A percentile compares a stretch with the other conserved stretches of the same genome.
These are phyloP conservation scores for Sesia bembeciformis DNA, from an alignment of 2,888 invertebrate genomes.

Conservation along the genomic window DNA sequence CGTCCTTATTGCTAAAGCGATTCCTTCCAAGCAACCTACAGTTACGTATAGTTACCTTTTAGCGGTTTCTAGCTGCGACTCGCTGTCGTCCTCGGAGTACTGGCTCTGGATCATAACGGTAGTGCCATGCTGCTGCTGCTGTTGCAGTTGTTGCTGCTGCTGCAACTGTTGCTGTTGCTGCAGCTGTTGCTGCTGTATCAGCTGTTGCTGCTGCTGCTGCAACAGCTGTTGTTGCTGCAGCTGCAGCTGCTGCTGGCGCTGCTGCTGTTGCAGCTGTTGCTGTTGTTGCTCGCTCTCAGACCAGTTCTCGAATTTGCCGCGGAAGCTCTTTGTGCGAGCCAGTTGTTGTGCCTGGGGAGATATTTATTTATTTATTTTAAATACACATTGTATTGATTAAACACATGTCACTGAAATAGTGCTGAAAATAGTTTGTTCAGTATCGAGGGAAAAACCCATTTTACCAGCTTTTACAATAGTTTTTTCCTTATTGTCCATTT, in stretches of 20 bases:
- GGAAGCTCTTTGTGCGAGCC: constrained; percentile 87
- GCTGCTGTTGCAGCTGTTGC: constrained; percentile 41
- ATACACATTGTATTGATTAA: background rate
- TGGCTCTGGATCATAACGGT: constrained; percentile 46
- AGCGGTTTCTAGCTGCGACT: constrained; percentile 89
- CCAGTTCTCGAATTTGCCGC: constrained; percentile 93
- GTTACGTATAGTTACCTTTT: constrained; percentile 69
- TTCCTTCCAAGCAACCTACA: too few species aligned
- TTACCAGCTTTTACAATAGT: too few species aligned
- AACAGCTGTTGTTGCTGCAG: too few species aligned
- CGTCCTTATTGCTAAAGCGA: too few species aligned
- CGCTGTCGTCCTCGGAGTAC: constrained; percentile 73
- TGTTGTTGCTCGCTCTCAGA: constrained; percentile 76
- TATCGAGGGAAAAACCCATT: too few species aligned
- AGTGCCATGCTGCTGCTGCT: constrained; percentile 53
- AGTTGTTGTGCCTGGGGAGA: constrained; percentile 78
- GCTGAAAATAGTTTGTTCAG: too few species aligned
- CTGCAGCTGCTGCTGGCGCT: constrained; percentile 15
- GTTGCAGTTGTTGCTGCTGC: constrained; percentile 12
- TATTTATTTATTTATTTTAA: background rate
- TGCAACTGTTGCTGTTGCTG: too few species aligned
- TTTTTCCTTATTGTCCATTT: too few species aligned
- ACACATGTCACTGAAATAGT: too few species aligned
- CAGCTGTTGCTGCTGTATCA: too few species aligned
- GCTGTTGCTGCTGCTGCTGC: too few species aligned